phyloP scores from a whole-genome alignment of 2,797 vertebrate species.

The Thunnus albacares region DNA sequence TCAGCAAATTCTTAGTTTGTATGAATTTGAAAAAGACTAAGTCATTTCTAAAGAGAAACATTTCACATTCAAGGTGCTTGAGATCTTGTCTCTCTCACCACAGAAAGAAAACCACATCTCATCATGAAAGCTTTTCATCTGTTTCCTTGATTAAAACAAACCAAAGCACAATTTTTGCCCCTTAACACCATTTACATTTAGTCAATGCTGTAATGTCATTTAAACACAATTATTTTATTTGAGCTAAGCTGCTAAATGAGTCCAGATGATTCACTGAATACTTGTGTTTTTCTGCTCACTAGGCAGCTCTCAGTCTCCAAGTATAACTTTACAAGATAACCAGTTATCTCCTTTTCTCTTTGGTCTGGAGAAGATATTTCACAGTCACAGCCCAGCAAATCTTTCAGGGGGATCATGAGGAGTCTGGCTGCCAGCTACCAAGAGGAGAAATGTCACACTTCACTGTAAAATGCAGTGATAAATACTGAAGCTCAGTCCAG shows the following conservation, averaged over 20 bases:
- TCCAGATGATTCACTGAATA: background rate
- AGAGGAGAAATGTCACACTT: conserved; percentile 66
- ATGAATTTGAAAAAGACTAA: background rate
- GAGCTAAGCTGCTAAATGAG: background rate
- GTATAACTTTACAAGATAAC: background rate
- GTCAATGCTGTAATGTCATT: background rate
- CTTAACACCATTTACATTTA: background rate
- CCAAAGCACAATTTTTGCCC: background rate
- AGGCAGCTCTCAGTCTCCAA: conserved; percentile 1
- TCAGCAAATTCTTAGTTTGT: background rate
- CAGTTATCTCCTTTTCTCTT: conserved; percentile 20
- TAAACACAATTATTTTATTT: background rate
- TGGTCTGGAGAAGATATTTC: conserved; percentile 31
- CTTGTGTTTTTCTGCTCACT: conserved; percentile 1
- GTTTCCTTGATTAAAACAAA: background rate
- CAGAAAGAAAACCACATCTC: background rate
- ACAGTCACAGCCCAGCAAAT: conserved; percentile 30
- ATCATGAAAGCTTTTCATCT: background rate
- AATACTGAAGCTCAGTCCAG: conserved; percentile 24
- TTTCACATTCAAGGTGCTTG: background rate
- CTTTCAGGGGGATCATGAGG: conserved; percentile 4
- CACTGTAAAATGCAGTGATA: conserved; percentile 58
- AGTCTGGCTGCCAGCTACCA: conserved; percentile 38
- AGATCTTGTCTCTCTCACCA: background rate
- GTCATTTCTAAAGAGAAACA: conserved; percentile 8